These are phyloP conservation scores for Himalopsyche anomala DNA, from an alignment of 2,888 invertebrate species.

Conservation along the genomic window DNA sequence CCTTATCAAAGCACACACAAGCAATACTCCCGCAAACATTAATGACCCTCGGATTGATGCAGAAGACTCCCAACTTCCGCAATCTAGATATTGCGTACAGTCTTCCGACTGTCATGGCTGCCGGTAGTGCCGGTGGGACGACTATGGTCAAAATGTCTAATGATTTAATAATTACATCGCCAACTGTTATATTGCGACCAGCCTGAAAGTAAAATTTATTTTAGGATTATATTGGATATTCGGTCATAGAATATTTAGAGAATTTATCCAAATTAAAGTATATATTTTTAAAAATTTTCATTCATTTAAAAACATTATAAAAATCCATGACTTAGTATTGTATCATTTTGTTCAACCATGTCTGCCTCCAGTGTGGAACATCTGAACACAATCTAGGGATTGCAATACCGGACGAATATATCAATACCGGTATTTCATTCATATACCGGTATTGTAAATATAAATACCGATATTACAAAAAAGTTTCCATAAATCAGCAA, in stretches of 20 bases:
- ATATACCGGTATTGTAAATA: too few relatives aligned
- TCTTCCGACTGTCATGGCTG: constrained; percentile 97
- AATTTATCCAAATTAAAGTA: neutral
- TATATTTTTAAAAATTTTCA: too few relatives aligned
- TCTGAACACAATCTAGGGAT: too few relatives aligned
- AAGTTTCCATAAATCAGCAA: too few relatives aligned
- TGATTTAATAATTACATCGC: constrained; percentile 85
- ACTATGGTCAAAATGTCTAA: constrained; percentile 96
- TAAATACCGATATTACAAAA: too few relatives aligned
- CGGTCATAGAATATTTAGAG: neutral
- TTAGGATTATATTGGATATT: constrained; percentile 4
- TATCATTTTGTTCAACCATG: too few relatives aligned
- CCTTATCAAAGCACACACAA: constrained; percentile 95
- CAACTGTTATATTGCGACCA: constrained; percentile 77
- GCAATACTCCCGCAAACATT: constrained; percentile 94
- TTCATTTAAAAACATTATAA: too few relatives aligned
- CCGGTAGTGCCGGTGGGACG: constrained; percentile 96
- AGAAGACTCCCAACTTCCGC: constrained; percentile 87
- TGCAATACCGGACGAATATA: too few relatives aligned
- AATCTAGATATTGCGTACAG: constrained; percentile 92
- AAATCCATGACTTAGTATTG: too few relatives aligned
- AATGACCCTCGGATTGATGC: constrained; percentile 94
- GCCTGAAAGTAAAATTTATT: constrained; percentile 72
- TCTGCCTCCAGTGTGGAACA: too few relatives aligned
- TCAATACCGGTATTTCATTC: too few relatives aligned